Evolutionary conservation across 1,140 invertebrate genomes (phyloP).

Genomic region (Araneus ventricosus): DNA sequence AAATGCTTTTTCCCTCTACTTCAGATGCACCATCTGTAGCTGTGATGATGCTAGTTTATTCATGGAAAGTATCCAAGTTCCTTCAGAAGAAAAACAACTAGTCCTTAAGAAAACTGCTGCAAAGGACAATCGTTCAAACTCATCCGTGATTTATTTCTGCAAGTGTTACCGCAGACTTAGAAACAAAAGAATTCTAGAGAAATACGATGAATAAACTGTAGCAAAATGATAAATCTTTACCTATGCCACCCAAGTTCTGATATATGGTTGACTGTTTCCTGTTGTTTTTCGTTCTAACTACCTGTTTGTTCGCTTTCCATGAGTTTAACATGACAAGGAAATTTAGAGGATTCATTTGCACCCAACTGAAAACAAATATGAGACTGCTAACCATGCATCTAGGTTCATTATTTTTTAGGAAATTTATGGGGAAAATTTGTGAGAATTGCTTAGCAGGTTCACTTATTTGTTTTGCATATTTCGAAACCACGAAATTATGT

Average conservation of each 20-base stretch:
- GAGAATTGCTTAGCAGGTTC: not conserved
- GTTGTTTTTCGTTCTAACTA: not conserved
- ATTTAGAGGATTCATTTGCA: not conserved
- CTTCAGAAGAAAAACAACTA: not conserved
- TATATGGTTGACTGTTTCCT: not conserved
- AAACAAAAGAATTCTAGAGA: not conserved
- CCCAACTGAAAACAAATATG: not conserved
- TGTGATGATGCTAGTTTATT: no score
- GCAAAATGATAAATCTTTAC: constrained; percentile 24
- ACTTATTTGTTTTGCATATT: not conserved
- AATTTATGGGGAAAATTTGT: not conserved
- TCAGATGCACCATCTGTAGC: no score
- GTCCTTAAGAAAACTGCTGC: not conserved
- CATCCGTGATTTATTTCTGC: not conserved
- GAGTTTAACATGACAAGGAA: not conserved
- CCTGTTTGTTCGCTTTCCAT: not conserved
- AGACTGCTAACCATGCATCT: no score
- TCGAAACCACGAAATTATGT: no score
- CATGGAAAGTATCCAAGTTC: no score
- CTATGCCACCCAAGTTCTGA: not conserved
- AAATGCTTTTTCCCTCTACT: no score
- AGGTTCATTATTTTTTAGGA: not conserved
- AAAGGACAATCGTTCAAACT: not conserved
- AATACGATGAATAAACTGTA: not conserved
- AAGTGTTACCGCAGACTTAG: not conserved